Base-by-base conservation (phyloP, 2,113 vertebrate genomes). In the Pygoscelis antarcticus region DNA sequence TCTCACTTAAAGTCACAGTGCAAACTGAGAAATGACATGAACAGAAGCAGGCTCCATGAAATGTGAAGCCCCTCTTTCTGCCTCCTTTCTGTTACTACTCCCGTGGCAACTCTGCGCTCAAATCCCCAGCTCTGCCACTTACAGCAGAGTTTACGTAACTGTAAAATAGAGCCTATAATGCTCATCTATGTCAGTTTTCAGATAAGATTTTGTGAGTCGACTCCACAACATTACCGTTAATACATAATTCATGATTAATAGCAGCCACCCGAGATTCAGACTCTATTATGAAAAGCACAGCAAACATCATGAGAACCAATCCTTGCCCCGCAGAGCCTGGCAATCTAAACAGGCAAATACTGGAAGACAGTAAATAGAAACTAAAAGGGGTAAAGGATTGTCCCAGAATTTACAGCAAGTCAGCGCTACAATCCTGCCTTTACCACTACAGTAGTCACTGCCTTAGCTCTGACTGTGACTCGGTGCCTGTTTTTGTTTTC, bases 221-320 rank as follows among this genome's bases (percentile, higher is more conserved):
- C 72, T 61, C 23, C 47, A 26, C 51, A 49, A 38, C 27, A 16
- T 68, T 42, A 22, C 64, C 5, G 2, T 82, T 13, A 83, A 92
- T 89, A 27, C 42, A 72, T 92, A 90, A 95, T 95, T 92, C 83
- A 89, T 89, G 23, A 55, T 75, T 78, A 89, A 71, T 5, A 89
- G 80, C 77, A 74, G 38, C 80, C 90, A 71, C 44, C 38, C 1
- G 25, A 95, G 88, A 93, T 38, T 47, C 68, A 78, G 78, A 21
- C 52, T 76, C 58, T 58, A 13, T 89, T 20, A 81, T n/a, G 60
- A 40, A 36, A 78, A 82, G 80, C 65, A 92, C 61, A 79, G 86
- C 69, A 94, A 96, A 93, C 64, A 93, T 8, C 4, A 2, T 16
- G 58, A 90, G 85, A 61, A 12, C 2, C 68, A 89, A 6, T 58